Base-by-base conservation (phyloP, 2,113 vertebrate genomes). In the Chaenogobius annularis region DNA sequence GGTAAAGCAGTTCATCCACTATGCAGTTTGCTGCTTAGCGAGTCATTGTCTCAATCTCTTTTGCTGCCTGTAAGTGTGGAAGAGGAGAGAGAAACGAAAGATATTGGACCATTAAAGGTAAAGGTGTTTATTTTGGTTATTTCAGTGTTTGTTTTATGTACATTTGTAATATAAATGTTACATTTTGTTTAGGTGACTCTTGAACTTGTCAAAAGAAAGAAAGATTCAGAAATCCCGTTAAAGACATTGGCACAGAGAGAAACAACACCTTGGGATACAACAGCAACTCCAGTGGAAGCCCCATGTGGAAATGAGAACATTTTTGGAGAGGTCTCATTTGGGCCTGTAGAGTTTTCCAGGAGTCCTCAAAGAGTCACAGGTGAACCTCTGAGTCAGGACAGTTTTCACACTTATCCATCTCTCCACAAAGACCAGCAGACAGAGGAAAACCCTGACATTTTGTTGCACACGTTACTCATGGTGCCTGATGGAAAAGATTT, bases 401-500 rank as follows among this genome's bases (percentile, higher is more conserved):
- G 76, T 0, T 20, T 55, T 3, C 68, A 31, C 69, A 72, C 17
- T 48, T 69, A 77, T 52, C 67, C 74, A 43, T 69, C 77, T 55
- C 69, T 72, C 22, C 22, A 46, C 22, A 59, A 31, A 17, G 13
- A 19, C 43, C 19, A 23, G 40, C 65, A 82, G 1, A 62, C 46
- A 50, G 76, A 86, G 10, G 92, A 94, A 4, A 83, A 87, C 2
- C 75, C 66, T 1, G 82, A 88, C 23, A 50, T 95, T 0, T 80
- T 99, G 5, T 85, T 99, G 56, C 94, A 98, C 2, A 83, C 95
- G 46, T 86, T 99, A 0, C 79, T 99, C 73, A 96, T 98, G 96
- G 96, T 99, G 61, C 94, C 94, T 0, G 91, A 96, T 44, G 98
- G 97, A 50, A 97, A 92, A 87, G 94, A 95, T 66, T 96, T 97